These are phyloP conservation scores for Drosophila punjabiensis DNA, from an alignment of 1,140 invertebrate species.

Conservation along the genomic window DNA sequence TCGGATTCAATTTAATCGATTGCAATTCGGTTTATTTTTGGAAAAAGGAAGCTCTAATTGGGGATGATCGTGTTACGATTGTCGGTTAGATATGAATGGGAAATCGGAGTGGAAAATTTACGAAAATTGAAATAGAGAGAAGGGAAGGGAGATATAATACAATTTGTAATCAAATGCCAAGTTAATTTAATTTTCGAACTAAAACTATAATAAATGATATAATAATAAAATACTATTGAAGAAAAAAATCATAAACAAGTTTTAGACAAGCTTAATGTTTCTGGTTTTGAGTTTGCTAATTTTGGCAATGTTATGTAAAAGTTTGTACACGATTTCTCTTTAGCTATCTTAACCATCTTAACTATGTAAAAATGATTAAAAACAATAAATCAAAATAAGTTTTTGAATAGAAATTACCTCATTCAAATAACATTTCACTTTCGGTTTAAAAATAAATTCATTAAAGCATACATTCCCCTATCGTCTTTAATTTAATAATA, in stretches of 20 bases:
- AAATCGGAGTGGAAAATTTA: conserved; percentile 13
- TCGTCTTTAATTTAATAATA: conserved; percentile 23
- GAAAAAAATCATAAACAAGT: background rate
- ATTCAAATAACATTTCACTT: background rate
- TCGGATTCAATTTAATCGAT: conserved; percentile 44
- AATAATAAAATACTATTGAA: background rate
- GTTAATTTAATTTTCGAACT: background rate
- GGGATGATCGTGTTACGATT: conserved; percentile 35
- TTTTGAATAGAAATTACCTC: background rate
- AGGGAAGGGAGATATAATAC: background rate
- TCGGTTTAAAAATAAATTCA: background rate
- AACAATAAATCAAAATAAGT: background rate
- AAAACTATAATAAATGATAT: background rate
- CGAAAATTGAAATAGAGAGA: background rate
- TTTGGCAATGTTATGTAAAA: background rate
- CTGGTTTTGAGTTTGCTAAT: background rate
- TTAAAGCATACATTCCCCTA: background rate
- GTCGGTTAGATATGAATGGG: conserved; percentile 29
- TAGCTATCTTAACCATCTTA: too few species aligned
- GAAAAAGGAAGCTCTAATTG: conserved; percentile 34
- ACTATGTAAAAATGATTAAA: background rate
- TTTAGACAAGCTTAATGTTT: background rate
- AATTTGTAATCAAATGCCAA: background rate
- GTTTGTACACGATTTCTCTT: background rate
- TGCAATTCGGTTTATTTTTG: conserved; percentile 28